Base-by-base conservation (phyloP, 64 coral and sea anemone species). In the Anthopleura sola region DNA sequence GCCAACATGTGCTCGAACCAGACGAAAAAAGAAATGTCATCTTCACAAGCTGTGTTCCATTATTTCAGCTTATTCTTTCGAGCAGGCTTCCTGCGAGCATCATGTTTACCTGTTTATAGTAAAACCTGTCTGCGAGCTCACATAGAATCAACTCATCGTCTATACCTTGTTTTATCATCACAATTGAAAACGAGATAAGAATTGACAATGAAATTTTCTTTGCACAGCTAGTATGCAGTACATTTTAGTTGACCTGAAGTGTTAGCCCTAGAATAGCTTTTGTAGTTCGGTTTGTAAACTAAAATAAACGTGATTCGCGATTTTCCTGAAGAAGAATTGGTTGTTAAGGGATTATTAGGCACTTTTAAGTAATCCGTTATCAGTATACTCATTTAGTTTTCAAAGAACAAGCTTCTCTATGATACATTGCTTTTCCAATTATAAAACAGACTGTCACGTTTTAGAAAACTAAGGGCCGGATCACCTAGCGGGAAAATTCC, bases 101-200 rank as follows among this genome's bases (percentile, higher is more conserved):
- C 8, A 79, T 79, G 76, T 79, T 79, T 79, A 79, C 16, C 15
- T 79, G 76, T 79, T 79, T 79, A 79, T 47, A 24, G 37, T 18
- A 34, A 79, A 79, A 79, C 38, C 36, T 48, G 76, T 47, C 39
- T 38, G 36, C 37, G 18, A 48, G 21, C 76, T 44, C 36, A 1
- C 19, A 48, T 15, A 79, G 76, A 79, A 28, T 79, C 39, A 20
- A 79, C 76, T 79, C 76, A 79, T 44, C 76, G 31, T 37, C 11
- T 20, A 44, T 11, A 79, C 7, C 24, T 13, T 37, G 58, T 62
- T 77, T 79, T 79, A 37, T 79, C 38, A 78, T 37, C 76, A 38
- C 36, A 47, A 79, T 79, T 79, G 19, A 18, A 19, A 33, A 79
- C 2, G 37, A 79, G 76, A 79, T 79, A 79, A 79, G 38, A 39